Evolutionary conservation across 64 coral and sea anemone genomes (phyloP), one percentile per base, ranked within the genome.

Genomic region (Pachyseris speciosa): DNA sequence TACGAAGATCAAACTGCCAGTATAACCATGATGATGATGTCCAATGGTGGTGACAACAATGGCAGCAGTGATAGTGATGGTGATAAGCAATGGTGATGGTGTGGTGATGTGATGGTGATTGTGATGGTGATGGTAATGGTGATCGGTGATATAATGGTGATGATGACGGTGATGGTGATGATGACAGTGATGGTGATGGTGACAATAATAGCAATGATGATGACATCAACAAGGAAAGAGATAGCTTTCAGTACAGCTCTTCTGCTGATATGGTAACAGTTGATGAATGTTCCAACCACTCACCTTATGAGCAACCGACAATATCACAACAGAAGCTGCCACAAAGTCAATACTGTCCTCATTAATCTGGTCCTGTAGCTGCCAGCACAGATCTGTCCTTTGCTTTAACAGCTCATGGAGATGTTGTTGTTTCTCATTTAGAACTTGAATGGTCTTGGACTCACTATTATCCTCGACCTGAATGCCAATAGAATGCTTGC

Each of bases 301-400:
- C 34, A 81, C 77, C 77, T 63, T 63, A 81, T 22, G 49, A 39
- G 40, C 16, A 81, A 39, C 53, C 12, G 77, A 25, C 17, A 81
- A 37, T 61, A 81, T 60, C 77, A 81, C 7, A 19, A 81, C 33
- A 61, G 77, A 81, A 8, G 53, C 77, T 2, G 77, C 32, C 5
- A 81, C 53, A 63, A 81, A 64, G 19, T 81, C 77, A 20, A 39
- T 33, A 57, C 33, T 81, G 20, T 61, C 34, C 19, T 60, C 19
- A 22, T 81, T 36, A 81, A 81, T 58, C 63, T 81, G 77, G 37
- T 81, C 30, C 36, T 81, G 51, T 13, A 81, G 77, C 77, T 61
- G 33, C 29, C 77, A 22, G 8, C 53, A 81, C 17, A 81, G 36
- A 11, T 81, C 77, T 5, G 77, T 81, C 53, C 34, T 81, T 22